These are phyloP conservation scores for Dryoscopus gambensis DNA, from an alignment of 2,113 vertebrate genomes.

Conservation along the genomic window DNA sequence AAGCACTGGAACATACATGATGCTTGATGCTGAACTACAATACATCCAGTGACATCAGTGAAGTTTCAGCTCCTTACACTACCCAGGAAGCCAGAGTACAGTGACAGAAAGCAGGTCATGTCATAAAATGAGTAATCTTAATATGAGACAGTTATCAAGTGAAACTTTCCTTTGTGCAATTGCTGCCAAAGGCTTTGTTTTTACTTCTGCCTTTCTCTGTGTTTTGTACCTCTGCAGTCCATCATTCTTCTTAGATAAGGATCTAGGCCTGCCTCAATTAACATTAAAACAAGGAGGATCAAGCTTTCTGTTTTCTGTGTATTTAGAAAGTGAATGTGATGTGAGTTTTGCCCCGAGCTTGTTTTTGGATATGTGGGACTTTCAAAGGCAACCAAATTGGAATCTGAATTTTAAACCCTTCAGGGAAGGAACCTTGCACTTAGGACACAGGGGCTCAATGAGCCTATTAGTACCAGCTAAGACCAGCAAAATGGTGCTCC, in stretches of 20 bases:
- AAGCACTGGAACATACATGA: not conserved
- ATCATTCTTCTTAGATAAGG: not conserved
- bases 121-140: constrained; percentile 36
- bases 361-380: not conserved
- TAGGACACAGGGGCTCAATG: not conserved
- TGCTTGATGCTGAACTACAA: not conserved
- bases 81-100: not conserved
- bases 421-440: not conserved
- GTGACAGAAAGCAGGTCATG: constrained; percentile 36
- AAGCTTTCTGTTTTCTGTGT: not conserved
- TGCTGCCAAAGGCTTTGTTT: constrained; percentile 9
- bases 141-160: not conserved
- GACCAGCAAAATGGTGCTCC: not conserved
- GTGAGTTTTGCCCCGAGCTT: not conserved
- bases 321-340: not conserved
- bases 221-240: constrained; percentile 7
- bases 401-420: not conserved
- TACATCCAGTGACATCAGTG: not conserved
- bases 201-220: not conserved
- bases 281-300: not conserved
- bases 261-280: not conserved
- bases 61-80: not conserved
- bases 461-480: not conserved
- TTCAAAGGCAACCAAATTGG: not conserved
- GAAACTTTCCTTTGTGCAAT: not conserved